Percentiles rank a stretch among this genome's conserved stretches.
Evolutionary conservation across 2,797 vertebrate species (phyloP).

Genomic region (Peromyscus melanophrys): DNA sequence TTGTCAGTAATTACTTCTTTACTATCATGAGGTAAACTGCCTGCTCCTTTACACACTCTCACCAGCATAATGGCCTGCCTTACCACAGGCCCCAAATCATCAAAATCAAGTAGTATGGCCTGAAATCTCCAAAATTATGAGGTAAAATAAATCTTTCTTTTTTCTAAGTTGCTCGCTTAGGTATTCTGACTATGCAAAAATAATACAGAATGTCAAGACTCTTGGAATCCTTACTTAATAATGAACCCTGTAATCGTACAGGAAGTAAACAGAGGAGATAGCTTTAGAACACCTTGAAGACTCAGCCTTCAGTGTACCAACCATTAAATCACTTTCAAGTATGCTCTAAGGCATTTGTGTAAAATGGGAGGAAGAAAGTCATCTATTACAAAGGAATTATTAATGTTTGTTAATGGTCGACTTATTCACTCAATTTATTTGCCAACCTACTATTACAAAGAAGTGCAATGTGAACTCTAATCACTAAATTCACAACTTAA

Average conservation of each 20-base stretch:
- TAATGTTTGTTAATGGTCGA: neutral
- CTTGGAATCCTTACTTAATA: constrained; percentile 43
- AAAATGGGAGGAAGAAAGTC: neutral
- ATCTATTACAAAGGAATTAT: neutral
- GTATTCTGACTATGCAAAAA: neutral
- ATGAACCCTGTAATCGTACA: neutral
- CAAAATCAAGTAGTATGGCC: neutral
- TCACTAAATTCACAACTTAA: constrained; percentile 1
- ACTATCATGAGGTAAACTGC: neutral
- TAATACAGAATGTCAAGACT: constrained; percentile 10
- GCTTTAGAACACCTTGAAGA: constrained; percentile 55
- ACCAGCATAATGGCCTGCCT: neutral
- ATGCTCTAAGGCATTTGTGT: neutral
- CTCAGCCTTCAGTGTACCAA: neutral
- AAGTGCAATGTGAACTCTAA: constrained; percentile 8
- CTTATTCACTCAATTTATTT: neutral
- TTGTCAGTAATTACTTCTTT: neutral
- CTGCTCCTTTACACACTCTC: neutral
- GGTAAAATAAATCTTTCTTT: neutral
- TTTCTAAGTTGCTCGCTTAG: neutral
- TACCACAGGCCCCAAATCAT: neutral
- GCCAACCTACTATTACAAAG: neutral
- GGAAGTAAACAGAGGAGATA: neutral
- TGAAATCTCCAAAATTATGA: neutral
- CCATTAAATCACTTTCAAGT: constrained; percentile 1